These are phyloP conservation scores for Pseudotriccus pelzelni DNA, from an alignment of 2,797 vertebrate species.

Conservation along the genomic window DNA sequence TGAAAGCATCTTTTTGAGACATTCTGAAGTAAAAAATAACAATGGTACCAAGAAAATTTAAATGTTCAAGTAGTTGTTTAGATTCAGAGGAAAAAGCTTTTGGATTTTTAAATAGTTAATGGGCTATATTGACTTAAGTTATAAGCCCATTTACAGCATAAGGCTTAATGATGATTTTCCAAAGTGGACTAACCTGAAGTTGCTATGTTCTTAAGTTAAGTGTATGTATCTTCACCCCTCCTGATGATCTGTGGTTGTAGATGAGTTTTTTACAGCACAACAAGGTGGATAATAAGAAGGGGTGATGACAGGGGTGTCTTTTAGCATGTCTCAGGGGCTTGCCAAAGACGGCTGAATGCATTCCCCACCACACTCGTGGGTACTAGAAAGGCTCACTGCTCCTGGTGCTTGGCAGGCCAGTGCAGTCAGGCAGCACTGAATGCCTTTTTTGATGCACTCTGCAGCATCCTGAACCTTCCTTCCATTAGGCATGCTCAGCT, in stretches of 20 bases:
- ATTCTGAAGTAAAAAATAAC: background rate
- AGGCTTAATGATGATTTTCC: background rate
- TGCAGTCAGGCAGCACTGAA: background rate
- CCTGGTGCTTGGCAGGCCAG: background rate
- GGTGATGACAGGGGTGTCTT: background rate
- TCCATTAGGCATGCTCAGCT: background rate
- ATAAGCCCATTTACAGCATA: background rate
- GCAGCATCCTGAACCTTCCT: background rate
- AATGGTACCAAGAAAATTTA: background rate
- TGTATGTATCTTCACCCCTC: background rate
- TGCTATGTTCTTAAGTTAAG: background rate
- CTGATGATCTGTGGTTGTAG: background rate
- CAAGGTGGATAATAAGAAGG: background rate
- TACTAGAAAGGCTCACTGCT: background rate
- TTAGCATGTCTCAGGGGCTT: background rate
- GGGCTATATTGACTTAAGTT: background rate
- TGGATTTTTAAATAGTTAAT: background rate
- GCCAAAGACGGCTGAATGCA: background rate
- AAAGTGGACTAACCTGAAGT: background rate
- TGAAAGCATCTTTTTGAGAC: background rate
- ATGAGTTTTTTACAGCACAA: background rate
- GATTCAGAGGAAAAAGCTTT: background rate
- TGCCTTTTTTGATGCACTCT: background rate
- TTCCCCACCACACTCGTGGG: fast-evolving
- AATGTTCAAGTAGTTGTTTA: background rate